A percentile compares a stretch with the other conserved stretches of the same genome.
These are phyloP conservation scores for Scaptodrosophila latifasciaeformis DNA, from an alignment of 2,888 invertebrate species.

Conservation along the genomic window DNA sequence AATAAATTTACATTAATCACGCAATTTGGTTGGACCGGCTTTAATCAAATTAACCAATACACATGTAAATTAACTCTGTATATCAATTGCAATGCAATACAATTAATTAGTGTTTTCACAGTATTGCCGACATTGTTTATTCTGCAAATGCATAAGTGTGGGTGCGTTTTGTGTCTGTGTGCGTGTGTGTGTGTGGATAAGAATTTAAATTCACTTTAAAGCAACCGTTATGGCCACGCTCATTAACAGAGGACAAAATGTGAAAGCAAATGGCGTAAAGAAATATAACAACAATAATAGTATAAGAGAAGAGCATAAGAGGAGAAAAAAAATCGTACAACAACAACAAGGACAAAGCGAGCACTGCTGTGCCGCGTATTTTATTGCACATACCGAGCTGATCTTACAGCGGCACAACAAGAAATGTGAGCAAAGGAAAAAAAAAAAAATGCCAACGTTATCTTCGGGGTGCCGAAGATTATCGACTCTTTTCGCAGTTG, in stretches of 20 bases:
- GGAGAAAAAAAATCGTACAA: neutral
- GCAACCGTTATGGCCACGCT: neutral
- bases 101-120: neutral
- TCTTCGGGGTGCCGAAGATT: too few relatives aligned
- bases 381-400: constrained; percentile 40
- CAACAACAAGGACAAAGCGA: constrained; percentile 9
- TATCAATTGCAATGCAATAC: constrained; percentile 60
- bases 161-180: neutral
- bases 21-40: constrained; percentile 35
- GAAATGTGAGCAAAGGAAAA: neutral
- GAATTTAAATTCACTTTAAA: constrained; percentile 1
- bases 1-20: constrained; percentile 37
- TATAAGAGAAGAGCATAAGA: too few relatives aligned
- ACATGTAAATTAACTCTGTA: constrained; percentile 62
- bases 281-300: too few relatives aligned
- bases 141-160: neutral
- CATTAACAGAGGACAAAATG: constrained; percentile 29
- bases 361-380: constrained; percentile 20
- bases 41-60: constrained; percentile 58
- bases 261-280: constrained; percentile 11
- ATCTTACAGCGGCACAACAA: constrained; percentile 34
- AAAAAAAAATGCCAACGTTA: too few relatives aligned
- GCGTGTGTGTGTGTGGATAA: too few relatives aligned
- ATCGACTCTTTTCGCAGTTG: too few relatives aligned
- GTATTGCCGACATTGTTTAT: neutral